Conservation (phyloP, 1,140 invertebrate genomes). For the Listronotus bonariensis region DNA sequence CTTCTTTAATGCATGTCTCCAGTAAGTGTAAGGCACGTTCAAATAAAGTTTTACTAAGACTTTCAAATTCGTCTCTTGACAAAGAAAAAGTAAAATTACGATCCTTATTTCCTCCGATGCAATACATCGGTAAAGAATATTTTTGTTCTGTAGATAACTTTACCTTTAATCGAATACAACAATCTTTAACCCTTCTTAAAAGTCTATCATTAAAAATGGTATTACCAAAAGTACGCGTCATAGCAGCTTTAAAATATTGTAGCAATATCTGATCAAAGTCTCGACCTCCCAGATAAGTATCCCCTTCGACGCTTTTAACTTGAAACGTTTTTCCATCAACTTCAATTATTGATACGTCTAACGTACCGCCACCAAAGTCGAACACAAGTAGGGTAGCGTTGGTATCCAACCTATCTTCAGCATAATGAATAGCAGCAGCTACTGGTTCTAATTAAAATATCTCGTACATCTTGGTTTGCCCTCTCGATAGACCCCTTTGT, state of each 20-base stretch:
- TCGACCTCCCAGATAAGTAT: conserved; percentile 69
- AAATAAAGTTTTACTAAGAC: conserved; percentile 69
- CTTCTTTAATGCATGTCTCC: conserved; percentile 28
- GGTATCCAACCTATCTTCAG: conserved; percentile 32
- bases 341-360: conserved; percentile 76
- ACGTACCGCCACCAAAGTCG: conserved; percentile 77
- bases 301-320: conserved; percentile 73
- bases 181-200: conserved; percentile 12
- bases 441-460: no score
- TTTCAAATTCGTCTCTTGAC: conserved; percentile 74
- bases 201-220: conserved; percentile 7
- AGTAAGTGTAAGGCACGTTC: conserved; percentile 53
- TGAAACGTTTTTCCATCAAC: conserved; percentile 74
- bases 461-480: no score
- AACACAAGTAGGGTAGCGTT: conserved; percentile 58
- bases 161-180: conserved; percentile 10
- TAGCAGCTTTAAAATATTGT: conserved; percentile 39
- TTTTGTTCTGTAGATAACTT: conserved; percentile 10
- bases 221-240: background rate
- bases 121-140: conserved; percentile 13
- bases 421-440: conserved; percentile 69
- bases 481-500: no score
- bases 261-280: conserved; percentile 67
- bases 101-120: conserved; percentile 69
- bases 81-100: conserved; percentile 60